phyloP scores from a whole-genome alignment of 2,113 vertebrate species.

The Pelobates fuscus region DNA sequence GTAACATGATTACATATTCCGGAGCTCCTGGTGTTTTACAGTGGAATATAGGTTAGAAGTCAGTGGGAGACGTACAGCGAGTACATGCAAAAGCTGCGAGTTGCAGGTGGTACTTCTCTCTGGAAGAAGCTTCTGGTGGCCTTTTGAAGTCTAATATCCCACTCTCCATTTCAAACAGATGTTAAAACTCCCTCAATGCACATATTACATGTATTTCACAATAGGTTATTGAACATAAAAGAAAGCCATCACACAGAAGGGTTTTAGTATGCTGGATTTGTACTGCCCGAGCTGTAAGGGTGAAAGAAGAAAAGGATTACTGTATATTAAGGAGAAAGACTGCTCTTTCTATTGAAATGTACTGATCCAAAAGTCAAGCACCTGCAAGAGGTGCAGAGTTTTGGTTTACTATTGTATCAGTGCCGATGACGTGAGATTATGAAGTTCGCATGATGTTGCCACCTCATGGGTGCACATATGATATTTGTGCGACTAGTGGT shows the following conservation, averaged over 20 bases:
- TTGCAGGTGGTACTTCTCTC: slow-evolving; percentile 18
- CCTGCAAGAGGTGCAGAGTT: not conserved
- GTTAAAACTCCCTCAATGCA: slow-evolving; percentile 27
- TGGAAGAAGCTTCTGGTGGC: slow-evolving; percentile 15
- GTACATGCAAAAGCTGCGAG: slow-evolving; percentile 17
- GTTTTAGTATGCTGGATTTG: slow-evolving; percentile 30
- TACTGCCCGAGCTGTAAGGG: slow-evolving; percentile 16
- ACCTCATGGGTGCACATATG: no score
- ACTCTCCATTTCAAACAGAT: slow-evolving; percentile 47
- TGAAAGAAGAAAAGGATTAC: slow-evolving; percentile 28
- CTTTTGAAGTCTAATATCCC: slow-evolving; percentile 44
- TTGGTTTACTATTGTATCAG: no score
- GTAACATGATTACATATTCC: slow-evolving; percentile 9
- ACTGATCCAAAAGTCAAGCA: slow-evolving; percentile 5
- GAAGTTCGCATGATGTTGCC: no score
- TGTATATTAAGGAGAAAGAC: slow-evolving; percentile 14
- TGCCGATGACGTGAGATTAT: no score
- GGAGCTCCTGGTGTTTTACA: not conserved
- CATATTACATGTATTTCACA: slow-evolving; percentile 20
- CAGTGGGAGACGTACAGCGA: not conserved
- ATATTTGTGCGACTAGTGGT: no score
- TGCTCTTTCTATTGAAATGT: not conserved
- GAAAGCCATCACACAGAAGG: slow-evolving; percentile 7
- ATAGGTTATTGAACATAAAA: slow-evolving; percentile 24
- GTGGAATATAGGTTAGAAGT: slow-evolving; percentile 4